Evolutionary conservation across 2,797 vertebrate genomes (phyloP).

Genomic region (Dendrocincla fuliginosa): DNA sequence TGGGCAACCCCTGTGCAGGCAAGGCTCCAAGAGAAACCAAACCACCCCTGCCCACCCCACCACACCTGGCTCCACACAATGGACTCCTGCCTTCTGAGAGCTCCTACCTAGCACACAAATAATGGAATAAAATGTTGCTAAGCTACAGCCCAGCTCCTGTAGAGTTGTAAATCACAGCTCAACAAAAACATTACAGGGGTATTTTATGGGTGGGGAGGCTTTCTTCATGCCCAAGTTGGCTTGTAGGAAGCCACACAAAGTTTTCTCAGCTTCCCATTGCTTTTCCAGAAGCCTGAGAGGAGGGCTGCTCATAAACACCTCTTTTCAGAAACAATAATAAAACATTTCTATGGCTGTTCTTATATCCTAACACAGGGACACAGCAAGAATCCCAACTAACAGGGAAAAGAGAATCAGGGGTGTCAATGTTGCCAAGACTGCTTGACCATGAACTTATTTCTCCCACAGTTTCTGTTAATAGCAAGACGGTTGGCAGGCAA

Average conservation of each 20-base stretch:
- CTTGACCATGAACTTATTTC: neutral
- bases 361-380: neutral
- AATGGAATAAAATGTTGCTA: neutral
- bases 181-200: neutral
- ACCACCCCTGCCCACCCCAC: neutral
- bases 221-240: neutral
- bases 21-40: neutral
- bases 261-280: neutral
- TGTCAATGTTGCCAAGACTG: neutral
- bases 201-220: neutral
- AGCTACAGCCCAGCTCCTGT: neutral
- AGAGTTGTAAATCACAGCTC: neutral
- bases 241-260: neutral
- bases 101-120: neutral
- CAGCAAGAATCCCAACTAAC: neutral
- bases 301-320: neutral
- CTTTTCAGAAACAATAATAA: neutral
- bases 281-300: neutral
- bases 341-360: neutral
- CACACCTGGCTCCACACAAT: neutral
- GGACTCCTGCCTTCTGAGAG: neutral
- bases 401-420: neutral
- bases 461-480: neutral
- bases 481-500: neutral
- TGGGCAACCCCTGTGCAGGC: neutral